These are phyloP conservation scores for Eupleurogrammus muticus DNA, from an alignment of 2,797 vertebrate genomes.

Conservation along the genomic window DNA sequence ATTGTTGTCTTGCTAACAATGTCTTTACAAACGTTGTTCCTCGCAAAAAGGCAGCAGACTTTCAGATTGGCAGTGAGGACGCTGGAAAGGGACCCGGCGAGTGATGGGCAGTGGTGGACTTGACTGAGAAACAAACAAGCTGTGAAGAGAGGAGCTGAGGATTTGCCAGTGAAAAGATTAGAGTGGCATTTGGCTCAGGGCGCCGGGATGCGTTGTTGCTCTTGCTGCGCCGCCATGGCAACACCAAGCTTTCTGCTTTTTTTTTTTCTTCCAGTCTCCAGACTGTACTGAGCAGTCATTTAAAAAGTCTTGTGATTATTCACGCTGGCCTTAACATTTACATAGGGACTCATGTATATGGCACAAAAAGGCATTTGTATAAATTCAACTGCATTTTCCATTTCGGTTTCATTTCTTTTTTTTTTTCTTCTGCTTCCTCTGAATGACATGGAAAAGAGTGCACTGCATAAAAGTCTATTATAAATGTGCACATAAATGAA, in stretches of 20 bases:
- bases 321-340: constrained; percentile 43
- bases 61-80: constrained; percentile 55
- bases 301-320: constrained; percentile 62
- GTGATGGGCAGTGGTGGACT: constrained; percentile 77
- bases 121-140: constrained; percentile 80
- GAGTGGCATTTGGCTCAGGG: constrained; percentile 78
- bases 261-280: constrained; percentile 56
- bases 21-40: constrained; percentile 67
- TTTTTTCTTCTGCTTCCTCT: constrained; percentile 47
- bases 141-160: constrained; percentile 76
- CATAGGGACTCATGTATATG: constrained; percentile 15
- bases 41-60: constrained; percentile 57
- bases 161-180: constrained; percentile 83
- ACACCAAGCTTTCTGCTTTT: constrained; percentile 69
- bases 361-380: constrained; percentile 29
- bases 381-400: constrained; percentile 40
- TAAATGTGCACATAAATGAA: constrained; percentile 58
- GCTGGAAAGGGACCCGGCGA: constrained; percentile 55
- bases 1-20: constrained; percentile 52
- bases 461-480: constrained; percentile 56
- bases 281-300: constrained; percentile 70
- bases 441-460: constrained; percentile 52
- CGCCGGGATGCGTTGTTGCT: constrained; percentile 75
- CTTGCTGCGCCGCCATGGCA: constrained; percentile 77
- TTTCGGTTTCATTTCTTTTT: constrained; percentile 38